Percentiles rank a stretch among this genome's conserved stretches.
Evolutionary conservation across 2,797 vertebrate species (phyloP).

Genomic region (Anguilla megastoma): DNA sequence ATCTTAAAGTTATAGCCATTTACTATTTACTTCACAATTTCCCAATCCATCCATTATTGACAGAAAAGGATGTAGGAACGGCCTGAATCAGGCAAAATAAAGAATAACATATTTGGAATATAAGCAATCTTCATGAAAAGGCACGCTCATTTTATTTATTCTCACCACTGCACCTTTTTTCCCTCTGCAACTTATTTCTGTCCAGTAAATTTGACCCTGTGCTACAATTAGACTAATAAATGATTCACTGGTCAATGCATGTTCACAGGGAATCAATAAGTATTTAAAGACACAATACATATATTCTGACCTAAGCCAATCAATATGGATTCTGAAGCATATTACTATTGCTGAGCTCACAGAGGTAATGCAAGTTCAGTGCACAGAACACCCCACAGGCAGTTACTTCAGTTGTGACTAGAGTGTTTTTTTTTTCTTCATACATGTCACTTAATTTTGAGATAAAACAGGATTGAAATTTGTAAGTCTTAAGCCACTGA

Average conservation of each 20-base stretch:
- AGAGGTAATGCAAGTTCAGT: background rate
- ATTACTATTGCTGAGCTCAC: background rate
- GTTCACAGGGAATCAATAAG: slow-evolving; percentile 32
- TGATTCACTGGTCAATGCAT: slow-evolving; percentile 67
- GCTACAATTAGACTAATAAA: slow-evolving; percentile 75
- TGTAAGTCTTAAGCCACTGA: background rate
- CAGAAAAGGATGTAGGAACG: slow-evolving; percentile 1
- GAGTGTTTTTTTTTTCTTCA: background rate
- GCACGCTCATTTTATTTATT: slow-evolving; percentile 78
- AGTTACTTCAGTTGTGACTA: background rate
- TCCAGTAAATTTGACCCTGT: slow-evolving; percentile 74
- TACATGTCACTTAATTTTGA: background rate
- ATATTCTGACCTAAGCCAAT: slow-evolving; percentile 20
- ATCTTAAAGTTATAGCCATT: background rate
- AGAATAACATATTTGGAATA: slow-evolving; percentile 56
- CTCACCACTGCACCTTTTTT: slow-evolving; percentile 74
- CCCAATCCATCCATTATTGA: background rate
- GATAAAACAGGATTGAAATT: background rate
- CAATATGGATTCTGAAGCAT: background rate
- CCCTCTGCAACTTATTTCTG: slow-evolving; percentile 73
- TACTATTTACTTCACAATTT: background rate
- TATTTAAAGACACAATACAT: slow-evolving; percentile 31
- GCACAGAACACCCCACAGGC: background rate
- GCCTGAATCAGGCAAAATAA: slow-evolving; percentile 17
- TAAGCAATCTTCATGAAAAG: slow-evolving; percentile 72